Evolutionary conservation across 2,888 invertebrate species (phyloP).

Genomic region (Rugalucina vietnamica): DNA sequence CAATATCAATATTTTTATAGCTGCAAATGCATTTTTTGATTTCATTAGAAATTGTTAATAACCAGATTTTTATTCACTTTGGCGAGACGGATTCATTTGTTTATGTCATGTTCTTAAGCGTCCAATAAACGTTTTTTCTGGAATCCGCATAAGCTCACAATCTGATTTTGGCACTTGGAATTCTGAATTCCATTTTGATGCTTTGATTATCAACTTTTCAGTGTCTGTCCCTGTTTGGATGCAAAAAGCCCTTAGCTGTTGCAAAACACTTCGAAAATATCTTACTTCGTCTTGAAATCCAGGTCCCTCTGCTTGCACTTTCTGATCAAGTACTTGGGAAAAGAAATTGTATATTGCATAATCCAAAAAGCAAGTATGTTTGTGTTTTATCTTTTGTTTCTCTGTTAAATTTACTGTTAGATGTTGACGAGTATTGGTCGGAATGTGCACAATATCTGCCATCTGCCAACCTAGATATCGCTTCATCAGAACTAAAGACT

Average conservation of each 20-base stretch:
- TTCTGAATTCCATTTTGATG: constrained; percentile 25
- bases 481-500: constrained; percentile 43
- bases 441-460: constrained; percentile 35
- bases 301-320: neutral
- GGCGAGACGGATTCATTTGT: too few relatives aligned
- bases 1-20: too few relatives aligned
- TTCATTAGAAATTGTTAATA: too few relatives aligned
- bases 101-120: neutral
- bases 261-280: constrained; percentile 1
- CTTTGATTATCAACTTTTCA: neutral
- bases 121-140: constrained; percentile 25
- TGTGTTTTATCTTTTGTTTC: constrained; percentile 9
- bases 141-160: constrained; percentile 40
- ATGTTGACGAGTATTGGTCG: constrained; percentile 33
- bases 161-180: constrained; percentile 29
- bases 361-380: constrained; percentile 37
- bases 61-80: too few relatives aligned
- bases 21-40: too few relatives aligned
- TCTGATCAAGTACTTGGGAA: neutral
- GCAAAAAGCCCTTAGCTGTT: constrained; percentile 22
- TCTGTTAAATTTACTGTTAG: neutral
- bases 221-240: neutral
- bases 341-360: constrained; percentile 39
- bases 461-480: constrained; percentile 37
- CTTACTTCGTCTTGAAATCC: constrained; percentile 9